Base-by-base conservation (phyloP, 2,113 vertebrate species). In the Prionailurus viverrinus region DNA sequence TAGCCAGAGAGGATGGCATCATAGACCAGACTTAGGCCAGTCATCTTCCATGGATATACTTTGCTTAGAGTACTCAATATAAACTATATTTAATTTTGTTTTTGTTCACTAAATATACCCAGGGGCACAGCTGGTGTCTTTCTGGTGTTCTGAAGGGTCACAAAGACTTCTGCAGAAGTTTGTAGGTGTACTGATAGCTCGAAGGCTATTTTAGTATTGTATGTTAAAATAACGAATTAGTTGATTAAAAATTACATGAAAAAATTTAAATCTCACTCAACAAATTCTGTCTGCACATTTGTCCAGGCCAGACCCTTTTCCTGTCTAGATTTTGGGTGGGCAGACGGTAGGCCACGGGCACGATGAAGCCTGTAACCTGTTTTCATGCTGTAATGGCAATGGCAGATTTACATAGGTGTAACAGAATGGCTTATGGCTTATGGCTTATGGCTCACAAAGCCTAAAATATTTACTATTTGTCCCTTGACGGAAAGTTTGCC, bases 111-210 rank as follows among this genome's bases (percentile, higher is more conserved):
- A 29, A 61, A 51, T 65, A 39, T 87, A 51, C 48, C 51, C 31
- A 8, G 51, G 15, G 74, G 73, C 58, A 21, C 48, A 19, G 55
- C 8, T 83, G 55, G 45, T 63, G 16, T 69, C 79, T 89, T 91
- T 89, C 25, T 68, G 69, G n/a, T 92, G 29, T 79, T 89, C 68
- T 90, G 36, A 78, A 97, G 87, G 74, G 74, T 90, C 85, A 95
- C 11, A 27, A 4, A 25, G 39, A 25, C 31, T 88, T 96, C 39
- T 63, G 16, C 33, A 18, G 7, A 93, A 94, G 68, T 87, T 84
- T 71, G 5, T 71, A 86, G 45, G 27, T 83, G 13, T 79, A 23
- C n/a, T 12, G 0, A 31, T 69, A 55, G 48, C 29, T 94, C 1
- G 53, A 66, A 91, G 48, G 55, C 33, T 76, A 71, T 92, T 96